These are phyloP conservation scores for Allophyes oxyacanthae DNA, from an alignment of 2,888 invertebrate genomes.

Conservation along the genomic window DNA sequence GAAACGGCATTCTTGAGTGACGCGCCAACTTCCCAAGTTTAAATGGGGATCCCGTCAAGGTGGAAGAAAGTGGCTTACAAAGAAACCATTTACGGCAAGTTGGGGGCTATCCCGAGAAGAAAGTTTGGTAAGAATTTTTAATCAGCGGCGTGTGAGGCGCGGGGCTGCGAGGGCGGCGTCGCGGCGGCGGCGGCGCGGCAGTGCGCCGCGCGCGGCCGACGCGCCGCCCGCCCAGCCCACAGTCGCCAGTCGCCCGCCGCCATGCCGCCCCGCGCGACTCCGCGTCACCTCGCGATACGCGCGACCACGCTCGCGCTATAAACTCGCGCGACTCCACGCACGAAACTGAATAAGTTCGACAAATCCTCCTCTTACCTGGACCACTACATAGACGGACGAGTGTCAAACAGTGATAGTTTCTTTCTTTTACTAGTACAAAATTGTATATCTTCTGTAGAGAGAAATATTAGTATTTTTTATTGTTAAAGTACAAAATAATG, in stretches of 20 bases:
- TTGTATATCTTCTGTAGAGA: constrained; percentile 83
- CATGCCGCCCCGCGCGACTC: constrained; percentile 71
- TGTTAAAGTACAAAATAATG: constrained; percentile 87
- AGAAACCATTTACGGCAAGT: constrained; percentile 68
- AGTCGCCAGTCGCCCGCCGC: constrained; percentile 70
- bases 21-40: constrained; percentile 48
- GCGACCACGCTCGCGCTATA: constrained; percentile 72
- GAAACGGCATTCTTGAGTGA: constrained; percentile 41
- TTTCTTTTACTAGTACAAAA: constrained; percentile 84
- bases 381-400: constrained; percentile 86
- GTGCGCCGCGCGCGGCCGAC: constrained; percentile 90
- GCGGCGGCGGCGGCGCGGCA: constrained; percentile 82
- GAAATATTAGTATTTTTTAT: constrained; percentile 80
- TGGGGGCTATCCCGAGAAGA: constrained; percentile 71
- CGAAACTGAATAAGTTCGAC: constrained; percentile 89
- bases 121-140: constrained; percentile 85
- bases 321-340: constrained; percentile 74
- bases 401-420: constrained; percentile 70
- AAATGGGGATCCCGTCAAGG: constrained; percentile 54
- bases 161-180: constrained; percentile 64
- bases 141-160: constrained; percentile 68
- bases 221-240: constrained; percentile 84
- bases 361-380: constrained; percentile 88
- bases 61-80: constrained; percentile 63
- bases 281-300: constrained; percentile 61